Conservation (phyloP, 2,797 vertebrate species). For the Prunella strophiata region DNA sequence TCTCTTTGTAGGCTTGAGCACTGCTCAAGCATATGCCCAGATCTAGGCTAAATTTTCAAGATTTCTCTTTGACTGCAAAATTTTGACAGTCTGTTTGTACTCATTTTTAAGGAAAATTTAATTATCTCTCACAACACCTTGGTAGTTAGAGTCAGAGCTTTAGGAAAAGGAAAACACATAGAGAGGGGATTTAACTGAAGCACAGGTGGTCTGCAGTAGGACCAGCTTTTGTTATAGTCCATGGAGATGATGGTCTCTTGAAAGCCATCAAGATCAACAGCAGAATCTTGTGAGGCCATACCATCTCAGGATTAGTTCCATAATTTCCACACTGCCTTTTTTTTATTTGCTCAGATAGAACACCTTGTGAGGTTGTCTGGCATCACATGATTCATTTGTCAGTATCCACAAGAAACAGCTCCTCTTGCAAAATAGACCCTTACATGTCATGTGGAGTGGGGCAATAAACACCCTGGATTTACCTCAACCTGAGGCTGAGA, state of each 20-base stretch:
- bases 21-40: background rate
- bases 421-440: background rate
- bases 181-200: background rate
- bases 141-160: background rate
- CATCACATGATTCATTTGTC: rapidly evolving
- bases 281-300: background rate
- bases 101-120: background rate
- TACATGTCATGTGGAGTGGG: background rate
- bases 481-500: background rate
- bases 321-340: background rate
- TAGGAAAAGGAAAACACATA: background rate
- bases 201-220: background rate
- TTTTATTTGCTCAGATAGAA: background rate
- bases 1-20: background rate
- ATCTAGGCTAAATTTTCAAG: background rate
- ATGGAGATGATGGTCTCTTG: background rate
- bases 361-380: background rate
- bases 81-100: background rate
- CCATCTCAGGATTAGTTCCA: background rate
- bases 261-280: background rate
- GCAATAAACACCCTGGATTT: background rate
- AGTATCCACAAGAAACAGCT: background rate
- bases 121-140: background rate
- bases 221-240: background rate
- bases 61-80: background rate